phyloP scores from a whole-genome alignment of 2,888 invertebrate species.

The Pseudanteris insignis region DNA sequence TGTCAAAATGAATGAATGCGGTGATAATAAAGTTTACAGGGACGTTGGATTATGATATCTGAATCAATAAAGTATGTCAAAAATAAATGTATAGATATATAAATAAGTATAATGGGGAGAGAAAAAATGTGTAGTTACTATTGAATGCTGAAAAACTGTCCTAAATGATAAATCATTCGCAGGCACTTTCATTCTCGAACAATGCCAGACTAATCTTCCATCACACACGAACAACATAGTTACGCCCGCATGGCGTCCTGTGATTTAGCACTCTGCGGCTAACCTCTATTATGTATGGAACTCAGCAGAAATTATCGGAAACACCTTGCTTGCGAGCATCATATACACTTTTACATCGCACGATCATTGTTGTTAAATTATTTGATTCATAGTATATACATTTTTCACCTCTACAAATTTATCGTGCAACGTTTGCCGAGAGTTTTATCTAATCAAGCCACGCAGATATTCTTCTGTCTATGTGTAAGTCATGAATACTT shows the following conservation, averaged over 20 bases:
- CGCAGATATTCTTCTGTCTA: too few relatives aligned
- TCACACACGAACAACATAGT: constrained; percentile 65
- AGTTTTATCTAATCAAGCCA: too few relatives aligned
- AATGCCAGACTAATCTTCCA: constrained; percentile 65
- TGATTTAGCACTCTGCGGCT: constrained; percentile 66
- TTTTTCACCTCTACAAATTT: constrained; percentile 2
- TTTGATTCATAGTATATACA: constrained; percentile 22
- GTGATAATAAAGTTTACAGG: too few relatives aligned
- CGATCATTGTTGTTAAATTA: constrained; percentile 28
- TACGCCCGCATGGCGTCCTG: constrained; percentile 66
- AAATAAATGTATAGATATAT: too few relatives aligned
- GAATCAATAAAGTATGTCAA: constrained; percentile 24
- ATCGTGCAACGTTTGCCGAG: too few relatives aligned
- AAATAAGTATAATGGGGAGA: too few relatives aligned
- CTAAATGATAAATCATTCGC: constrained; percentile 61
- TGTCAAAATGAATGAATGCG: too few relatives aligned
- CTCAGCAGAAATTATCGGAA: constrained; percentile 63
- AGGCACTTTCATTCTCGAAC: constrained; percentile 59
- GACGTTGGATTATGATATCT: too few relatives aligned
- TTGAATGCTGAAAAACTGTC: constrained; percentile 48
- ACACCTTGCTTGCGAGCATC: constrained; percentile 58
- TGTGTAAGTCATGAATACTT: too few relatives aligned
- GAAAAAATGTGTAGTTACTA: constrained; percentile 6
- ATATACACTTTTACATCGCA: constrained; percentile 23
- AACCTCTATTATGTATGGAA: constrained; percentile 65